Percentiles rank a stretch among this genome's conserved stretches.
Conservation (phyloP, 1,140 invertebrate genomes). For the Babylonia areolata region DNA sequence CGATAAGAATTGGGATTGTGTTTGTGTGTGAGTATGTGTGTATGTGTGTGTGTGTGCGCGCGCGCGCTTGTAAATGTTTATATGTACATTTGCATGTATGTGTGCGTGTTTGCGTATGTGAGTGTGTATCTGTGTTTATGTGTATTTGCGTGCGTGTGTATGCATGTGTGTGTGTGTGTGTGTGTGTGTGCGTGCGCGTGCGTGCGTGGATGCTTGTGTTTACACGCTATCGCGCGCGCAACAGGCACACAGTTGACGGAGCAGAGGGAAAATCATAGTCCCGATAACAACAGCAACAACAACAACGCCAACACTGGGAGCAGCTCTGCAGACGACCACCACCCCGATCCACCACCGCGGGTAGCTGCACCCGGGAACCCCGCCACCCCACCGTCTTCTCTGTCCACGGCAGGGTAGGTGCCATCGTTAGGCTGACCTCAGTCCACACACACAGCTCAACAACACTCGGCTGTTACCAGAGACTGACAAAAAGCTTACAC, state of each 20-base stretch:
- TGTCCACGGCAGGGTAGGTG: not conserved
- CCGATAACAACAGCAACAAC: not conserved
- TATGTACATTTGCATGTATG: not conserved
- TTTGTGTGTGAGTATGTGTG: not conserved
- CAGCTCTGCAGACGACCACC: not conserved
- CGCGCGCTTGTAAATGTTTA: not conserved
- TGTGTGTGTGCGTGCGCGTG: not conserved
- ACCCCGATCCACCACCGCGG: not conserved
- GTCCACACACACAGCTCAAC: too few species aligned
- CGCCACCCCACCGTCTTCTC: not conserved
- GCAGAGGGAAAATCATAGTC: too few species aligned
- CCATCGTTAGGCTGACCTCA: too few species aligned
- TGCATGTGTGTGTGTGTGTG: not conserved
- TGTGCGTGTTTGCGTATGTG: not conserved
- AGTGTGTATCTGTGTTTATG: not conserved
- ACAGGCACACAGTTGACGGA: not conserved
- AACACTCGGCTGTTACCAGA: too few species aligned
- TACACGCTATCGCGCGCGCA: not conserved
- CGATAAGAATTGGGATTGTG: not conserved
- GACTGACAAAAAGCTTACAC: too few species aligned
- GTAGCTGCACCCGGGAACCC: not conserved
- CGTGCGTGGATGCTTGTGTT: not conserved
- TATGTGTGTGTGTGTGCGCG: not conserved
- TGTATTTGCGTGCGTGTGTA: not conserved
- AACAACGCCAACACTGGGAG: too few species aligned